Percentiles rank a stretch among this genome's conserved stretches.
phyloP scores from a whole-genome alignment of 2,888 invertebrate species.

The Brachynemurus nebulosus region DNA sequence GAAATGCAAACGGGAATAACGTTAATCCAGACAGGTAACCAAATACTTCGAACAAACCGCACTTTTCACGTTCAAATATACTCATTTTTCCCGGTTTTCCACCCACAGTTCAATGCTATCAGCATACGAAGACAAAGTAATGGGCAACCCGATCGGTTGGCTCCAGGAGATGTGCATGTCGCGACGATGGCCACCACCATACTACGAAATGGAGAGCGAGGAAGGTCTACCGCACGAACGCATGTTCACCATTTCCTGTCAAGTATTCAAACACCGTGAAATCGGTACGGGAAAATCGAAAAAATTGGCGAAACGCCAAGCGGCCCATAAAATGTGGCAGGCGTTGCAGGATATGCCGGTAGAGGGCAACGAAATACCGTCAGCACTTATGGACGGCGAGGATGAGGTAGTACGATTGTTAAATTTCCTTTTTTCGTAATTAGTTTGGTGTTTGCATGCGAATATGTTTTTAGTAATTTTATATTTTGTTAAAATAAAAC shows the following conservation, averaged over 20 bases:
- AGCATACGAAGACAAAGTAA: conserved; percentile 63
- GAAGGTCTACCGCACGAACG: conserved; percentile 87
- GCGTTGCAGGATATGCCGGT: conserved; percentile 63
- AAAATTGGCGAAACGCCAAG: conserved; percentile 91
- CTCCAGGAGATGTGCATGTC: conserved; percentile 94
- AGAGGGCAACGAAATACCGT: conserved; percentile 29
- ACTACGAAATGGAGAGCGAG: conserved; percentile 78
- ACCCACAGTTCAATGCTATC: conserved; percentile 37
- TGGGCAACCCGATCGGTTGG: conserved; percentile 91
- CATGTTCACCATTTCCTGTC: conserved; percentile 85
- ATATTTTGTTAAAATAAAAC: background rate
- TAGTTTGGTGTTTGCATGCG: conserved; percentile 38
- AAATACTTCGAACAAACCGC: conserved; percentile 25
- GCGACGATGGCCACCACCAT: conserved; percentile 87
- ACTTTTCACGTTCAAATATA: background rate
- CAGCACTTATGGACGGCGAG: conserved; percentile 45
- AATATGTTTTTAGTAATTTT: background rate
- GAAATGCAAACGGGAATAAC: conserved; percentile 32
- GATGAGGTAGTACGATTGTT: too few relatives aligned
- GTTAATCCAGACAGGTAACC: conserved; percentile 17
- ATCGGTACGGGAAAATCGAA: conserved; percentile 86
- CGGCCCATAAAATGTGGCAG: conserved; percentile 90
- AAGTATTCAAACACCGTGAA: conserved; percentile 72
- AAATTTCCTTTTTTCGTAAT: too few relatives aligned
- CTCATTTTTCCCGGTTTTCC: conserved; percentile 13